Conservation (phyloP, 2,888 invertebrate species). For the Monoplex corrugatus region DNA sequence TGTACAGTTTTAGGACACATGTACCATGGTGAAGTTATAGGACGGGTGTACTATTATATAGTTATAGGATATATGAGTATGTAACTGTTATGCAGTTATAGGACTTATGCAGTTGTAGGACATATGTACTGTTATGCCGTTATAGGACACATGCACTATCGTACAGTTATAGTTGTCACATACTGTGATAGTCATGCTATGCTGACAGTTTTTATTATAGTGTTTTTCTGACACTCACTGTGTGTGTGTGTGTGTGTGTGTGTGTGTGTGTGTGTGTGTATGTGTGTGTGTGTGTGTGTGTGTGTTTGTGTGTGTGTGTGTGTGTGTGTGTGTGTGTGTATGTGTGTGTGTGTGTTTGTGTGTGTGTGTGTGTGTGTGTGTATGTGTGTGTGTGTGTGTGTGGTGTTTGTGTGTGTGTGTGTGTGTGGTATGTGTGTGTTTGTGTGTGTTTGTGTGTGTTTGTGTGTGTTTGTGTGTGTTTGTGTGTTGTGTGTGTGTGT, state of each 20-base stretch:
- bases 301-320: not conserved
- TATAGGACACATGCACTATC: too few species aligned
- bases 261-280: not conserved
- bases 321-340: not conserved
- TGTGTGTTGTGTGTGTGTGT: too few species aligned
- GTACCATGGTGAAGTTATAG: too few species aligned
- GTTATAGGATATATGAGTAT: too few species aligned
- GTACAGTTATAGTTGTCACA: too few species aligned
- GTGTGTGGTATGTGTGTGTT: not conserved
- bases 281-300: not conserved
- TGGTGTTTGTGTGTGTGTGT: not conserved
- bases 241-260: not conserved
- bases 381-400: not conserved
- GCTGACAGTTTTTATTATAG: too few species aligned
- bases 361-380: not conserved
- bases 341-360: not conserved
- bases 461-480: not conserved
- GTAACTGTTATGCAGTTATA: too few species aligned
- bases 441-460: not conserved
- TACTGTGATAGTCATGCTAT: too few species aligned
- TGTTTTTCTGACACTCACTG: not conserved
- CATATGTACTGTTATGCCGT: too few species aligned
- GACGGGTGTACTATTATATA: too few species aligned
- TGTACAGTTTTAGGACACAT: too few species aligned
- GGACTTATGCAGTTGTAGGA: too few species aligned